Conservation (phyloP, 1,140 invertebrate species). For the Carposina sasakii region DNA sequence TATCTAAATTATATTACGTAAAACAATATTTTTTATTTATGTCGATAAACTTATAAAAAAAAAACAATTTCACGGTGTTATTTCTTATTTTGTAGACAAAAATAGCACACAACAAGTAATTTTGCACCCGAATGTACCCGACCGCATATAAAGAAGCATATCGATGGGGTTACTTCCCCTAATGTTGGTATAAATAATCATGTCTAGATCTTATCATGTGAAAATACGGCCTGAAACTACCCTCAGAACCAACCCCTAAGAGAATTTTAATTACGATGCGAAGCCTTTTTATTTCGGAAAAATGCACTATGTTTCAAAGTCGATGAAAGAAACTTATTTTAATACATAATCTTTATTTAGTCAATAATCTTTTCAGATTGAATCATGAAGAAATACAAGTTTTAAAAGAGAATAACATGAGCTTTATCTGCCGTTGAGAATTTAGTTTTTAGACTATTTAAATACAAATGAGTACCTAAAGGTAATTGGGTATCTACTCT, state of each 20-base stretch:
- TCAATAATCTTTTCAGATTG: not conserved
- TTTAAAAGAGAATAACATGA: not conserved
- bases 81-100: too few relatives aligned
- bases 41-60: too few relatives aligned
- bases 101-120: too few relatives aligned
- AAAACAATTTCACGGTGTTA: too few relatives aligned
- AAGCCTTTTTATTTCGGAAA: slow-evolving; percentile 34
- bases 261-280: slow-evolving; percentile 58
- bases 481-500: too few relatives aligned
- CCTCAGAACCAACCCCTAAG: slow-evolving; percentile 34
- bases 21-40: too few relatives aligned
- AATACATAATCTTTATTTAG: not conserved
- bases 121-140: slow-evolving; percentile 31
- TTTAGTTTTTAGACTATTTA: not conserved
- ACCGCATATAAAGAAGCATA: slow-evolving; percentile 50
- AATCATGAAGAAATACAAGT: not conserved
- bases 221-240: slow-evolving; percentile 62
- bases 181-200: slow-evolving; percentile 64
- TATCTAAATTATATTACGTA: too few relatives aligned
- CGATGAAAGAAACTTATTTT: not conserved
- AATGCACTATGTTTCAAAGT: slow-evolving; percentile 27
- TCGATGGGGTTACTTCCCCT: slow-evolving; percentile 57
- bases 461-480: too few relatives aligned
- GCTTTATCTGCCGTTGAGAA: not conserved
- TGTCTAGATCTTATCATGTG: slow-evolving; percentile 63